Evolutionary conservation across 2,797 vertebrate species (phyloP).

Genomic region (Potorous gilbertii): DNA sequence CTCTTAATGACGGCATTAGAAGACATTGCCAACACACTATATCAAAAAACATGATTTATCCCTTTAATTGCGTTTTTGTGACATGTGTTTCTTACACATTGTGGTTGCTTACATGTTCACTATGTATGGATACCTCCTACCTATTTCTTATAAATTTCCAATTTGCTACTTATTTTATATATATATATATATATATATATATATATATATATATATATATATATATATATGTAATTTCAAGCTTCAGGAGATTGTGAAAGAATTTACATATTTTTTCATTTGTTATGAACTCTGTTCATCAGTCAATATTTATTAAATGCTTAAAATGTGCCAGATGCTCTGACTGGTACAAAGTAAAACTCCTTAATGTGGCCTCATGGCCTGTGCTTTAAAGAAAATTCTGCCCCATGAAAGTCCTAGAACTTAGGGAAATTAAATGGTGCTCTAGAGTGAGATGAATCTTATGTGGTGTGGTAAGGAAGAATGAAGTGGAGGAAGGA

Average conservation of each 20-base stretch:
- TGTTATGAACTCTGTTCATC: background rate
- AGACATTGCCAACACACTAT: background rate
- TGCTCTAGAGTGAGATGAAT: background rate
- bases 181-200: no score
- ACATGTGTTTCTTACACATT: background rate
- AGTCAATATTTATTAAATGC: background rate
- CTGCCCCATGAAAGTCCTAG: background rate
- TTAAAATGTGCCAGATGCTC: background rate
- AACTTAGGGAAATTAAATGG: background rate
- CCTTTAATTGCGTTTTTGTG: background rate
- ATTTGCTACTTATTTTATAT: background rate
- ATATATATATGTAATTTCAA: background rate
- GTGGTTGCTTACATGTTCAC: background rate
- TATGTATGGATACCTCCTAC: background rate
- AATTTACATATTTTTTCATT: background rate
- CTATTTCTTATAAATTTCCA: background rate
- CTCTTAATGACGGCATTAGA: background rate
- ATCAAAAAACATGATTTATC: background rate
- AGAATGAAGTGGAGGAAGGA: background rate
- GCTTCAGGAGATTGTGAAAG: background rate
- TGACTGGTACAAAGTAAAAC: background rate
- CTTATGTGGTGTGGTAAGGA: background rate
- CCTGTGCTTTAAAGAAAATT: background rate
- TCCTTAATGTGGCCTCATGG: background rate
- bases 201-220: no score